Evolutionary conservation across 2,113 vertebrate species (phyloP).

Genomic region (Ia io): DNA sequence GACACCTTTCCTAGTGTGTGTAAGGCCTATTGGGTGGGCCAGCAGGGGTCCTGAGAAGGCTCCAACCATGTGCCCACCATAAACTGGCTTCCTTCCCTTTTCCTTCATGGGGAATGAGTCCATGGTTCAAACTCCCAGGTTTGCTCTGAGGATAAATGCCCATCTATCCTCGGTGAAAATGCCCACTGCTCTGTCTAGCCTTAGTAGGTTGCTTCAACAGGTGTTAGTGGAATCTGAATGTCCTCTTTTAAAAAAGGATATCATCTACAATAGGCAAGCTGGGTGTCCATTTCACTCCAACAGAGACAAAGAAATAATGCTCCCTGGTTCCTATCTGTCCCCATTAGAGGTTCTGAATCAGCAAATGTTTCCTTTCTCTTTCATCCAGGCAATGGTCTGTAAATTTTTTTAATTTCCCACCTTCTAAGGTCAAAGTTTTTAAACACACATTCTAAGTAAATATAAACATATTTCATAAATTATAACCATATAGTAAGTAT

Average conservation of each 20-base stretch:
- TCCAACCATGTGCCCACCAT: background rate
- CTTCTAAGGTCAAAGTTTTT: background rate
- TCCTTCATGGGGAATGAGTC: background rate
- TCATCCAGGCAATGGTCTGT: background rate
- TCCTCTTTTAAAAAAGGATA: background rate
- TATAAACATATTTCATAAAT: background rate
- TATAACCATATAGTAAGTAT: background rate
- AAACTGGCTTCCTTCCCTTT: background rate
- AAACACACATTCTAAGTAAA: background rate
- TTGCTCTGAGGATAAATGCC: background rate
- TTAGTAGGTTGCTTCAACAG: background rate
- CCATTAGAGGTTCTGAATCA: background rate
- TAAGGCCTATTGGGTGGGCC: background rate
- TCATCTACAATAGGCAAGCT: background rate
- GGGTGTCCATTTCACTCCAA: background rate
- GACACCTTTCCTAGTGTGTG: background rate
- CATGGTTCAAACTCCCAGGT: background rate
- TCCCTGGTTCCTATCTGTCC: background rate
- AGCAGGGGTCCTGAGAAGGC: background rate
- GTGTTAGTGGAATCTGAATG: background rate
- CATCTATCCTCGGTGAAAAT: background rate
- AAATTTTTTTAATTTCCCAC: background rate
- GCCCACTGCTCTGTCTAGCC: background rate
- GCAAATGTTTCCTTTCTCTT: background rate
- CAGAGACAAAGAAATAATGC: background rate